Base-by-base conservation (phyloP, 2,113 vertebrate species). In the Myotis brandtii region DNA sequence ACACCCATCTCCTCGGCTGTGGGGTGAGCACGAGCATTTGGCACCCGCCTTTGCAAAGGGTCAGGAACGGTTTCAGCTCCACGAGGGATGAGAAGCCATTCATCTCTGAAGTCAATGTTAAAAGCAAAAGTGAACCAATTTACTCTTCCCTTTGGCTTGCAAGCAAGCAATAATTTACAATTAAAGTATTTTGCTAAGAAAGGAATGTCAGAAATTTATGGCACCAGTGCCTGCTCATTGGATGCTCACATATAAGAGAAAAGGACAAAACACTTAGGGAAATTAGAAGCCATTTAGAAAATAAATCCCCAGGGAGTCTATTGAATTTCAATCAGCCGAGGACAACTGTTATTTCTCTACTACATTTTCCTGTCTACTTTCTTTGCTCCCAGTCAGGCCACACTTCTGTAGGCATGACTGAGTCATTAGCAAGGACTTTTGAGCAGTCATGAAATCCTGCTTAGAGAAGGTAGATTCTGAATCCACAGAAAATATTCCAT, bases 221-320 rank as follows among this genome's bases (percentile, higher is more conserved):
- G 62, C 48, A 54, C 16, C 6, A 27, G 21, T 88, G 37, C 48
- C 89, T 94, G 46, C 40, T 97, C 75, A 25, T 80, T 94, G 94
- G 86, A 81, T 93, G 79, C 50, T 59, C 0, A 0, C 32, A 62
- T 72, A 54, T 48, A 91, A 87, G 81, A 83, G 73, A 66, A 62
- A 95, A 96, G 88, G 89, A 94, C 96, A 96, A 87, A 94, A 89
- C 96, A 94, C 94, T 96, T 95, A 96, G 43, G 93, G 69, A 97
- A 97, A 97, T 97, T 93, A 94, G 91, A 96, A 97, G 70, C 64
- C 95, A 96, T 92, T 96, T 96, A 94, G 89, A 95, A 97, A 96
- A 93, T 96, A 94, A 97, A 94, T 86, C 66, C 52, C 48, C 43
- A 37, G 64, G 80, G 85, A 70, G 70, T 80, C 86, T 94, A 70